Evolutionary conservation across 2,797 vertebrate genomes (phyloP), one percentile per base, ranked within the genome.

Genomic region (Tragopan temminckii): DNA sequence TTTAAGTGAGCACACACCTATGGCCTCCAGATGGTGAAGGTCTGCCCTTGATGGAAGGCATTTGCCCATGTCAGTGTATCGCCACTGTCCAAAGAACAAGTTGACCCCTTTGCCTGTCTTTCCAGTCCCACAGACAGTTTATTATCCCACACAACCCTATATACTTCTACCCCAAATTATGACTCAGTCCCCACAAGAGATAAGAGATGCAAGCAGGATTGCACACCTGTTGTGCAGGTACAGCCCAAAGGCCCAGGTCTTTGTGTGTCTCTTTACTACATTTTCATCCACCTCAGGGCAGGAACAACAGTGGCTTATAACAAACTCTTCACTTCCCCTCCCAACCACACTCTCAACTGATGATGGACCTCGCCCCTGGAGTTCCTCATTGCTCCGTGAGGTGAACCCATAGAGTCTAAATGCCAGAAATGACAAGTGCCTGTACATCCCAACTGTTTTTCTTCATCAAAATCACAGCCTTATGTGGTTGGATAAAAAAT

Each of bases 361-460:
- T 5, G 21, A 23, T 0, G 0, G 11, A 21, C 27, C n/a, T 48
- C 24, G 19, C 13, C 61, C 40, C 20, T 50, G 9, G 19, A 43
- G 27, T 43, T 29, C 7, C 46, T 61, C 13, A 35, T 25, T 42
- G 31, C 61, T 61, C 35, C 31, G 20, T 20, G 45, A 43, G 42
- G 18, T 15, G 7, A 16, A 43, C n/a, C 35, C 48, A 68, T 38
- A 42, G 17, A 62, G 19, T 31, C 35, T 62, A 48, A 57, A 55
- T 27, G n/a, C 16, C 36, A 79, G 31, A 71, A 52, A 27, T 36
- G 3, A 52, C 25, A 36, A 55, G 24, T 21, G 43, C 21, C 12
- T 21, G 16, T 50, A 57, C 50, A 57, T 10, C 11, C 15, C 33
- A 62, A 10, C 20, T 31, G 20, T 29, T 68, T 17, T 23, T 70